A percentile compares a stretch with the other conserved stretches of the same genome.
phyloP scores from a whole-genome alignment of 2,797 vertebrate genomes.

The Lagocephalus sceleratus region DNA sequence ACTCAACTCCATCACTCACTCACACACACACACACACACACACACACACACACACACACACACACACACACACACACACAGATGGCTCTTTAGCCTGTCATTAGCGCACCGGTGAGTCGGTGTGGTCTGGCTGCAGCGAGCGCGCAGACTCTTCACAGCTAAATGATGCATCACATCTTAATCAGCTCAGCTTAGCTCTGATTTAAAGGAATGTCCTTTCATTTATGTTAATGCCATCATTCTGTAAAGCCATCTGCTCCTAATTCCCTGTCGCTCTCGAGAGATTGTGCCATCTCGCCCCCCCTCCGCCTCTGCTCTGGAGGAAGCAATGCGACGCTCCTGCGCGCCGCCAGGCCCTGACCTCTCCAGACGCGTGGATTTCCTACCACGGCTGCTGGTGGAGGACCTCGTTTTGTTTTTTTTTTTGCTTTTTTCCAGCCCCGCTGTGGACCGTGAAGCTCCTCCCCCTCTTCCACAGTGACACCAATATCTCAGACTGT shows the following conservation, averaged over 20 bases:
- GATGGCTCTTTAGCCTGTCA: slow-evolving; percentile 38
- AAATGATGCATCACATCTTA: slow-evolving; percentile 36
- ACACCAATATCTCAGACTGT: slow-evolving; percentile 34
- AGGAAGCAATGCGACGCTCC: no score
- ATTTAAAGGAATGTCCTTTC: slow-evolving; percentile 31
- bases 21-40: no score
- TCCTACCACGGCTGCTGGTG: slow-evolving; percentile 41
- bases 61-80: slow-evolving; percentile 10
- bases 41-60: no score
- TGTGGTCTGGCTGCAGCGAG: slow-evolving; percentile 3
- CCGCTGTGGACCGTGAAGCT: slow-evolving; percentile 48
- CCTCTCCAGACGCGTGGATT: slow-evolving; percentile 64
- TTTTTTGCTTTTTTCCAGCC: slow-evolving; percentile 48
- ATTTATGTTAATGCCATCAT: slow-evolving; percentile 28
- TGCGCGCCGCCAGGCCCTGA: no score
- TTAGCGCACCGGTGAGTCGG: slow-evolving; percentile 34
- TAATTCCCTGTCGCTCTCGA: slow-evolving; percentile 14
- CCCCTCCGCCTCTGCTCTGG: slow-evolving; percentile 7
- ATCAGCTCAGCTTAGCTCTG: slow-evolving; percentile 41
- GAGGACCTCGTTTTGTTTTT: no score
- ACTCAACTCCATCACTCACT: no score
- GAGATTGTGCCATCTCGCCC: slow-evolving; percentile 15
- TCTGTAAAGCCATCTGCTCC: slow-evolving; percentile 45
- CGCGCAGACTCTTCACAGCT: slow-evolving; percentile 21
- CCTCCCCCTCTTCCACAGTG: slow-evolving; percentile 1